phyloP scores from a whole-genome alignment of 2,113 vertebrate genomes.

The Mixornis gularis region DNA sequence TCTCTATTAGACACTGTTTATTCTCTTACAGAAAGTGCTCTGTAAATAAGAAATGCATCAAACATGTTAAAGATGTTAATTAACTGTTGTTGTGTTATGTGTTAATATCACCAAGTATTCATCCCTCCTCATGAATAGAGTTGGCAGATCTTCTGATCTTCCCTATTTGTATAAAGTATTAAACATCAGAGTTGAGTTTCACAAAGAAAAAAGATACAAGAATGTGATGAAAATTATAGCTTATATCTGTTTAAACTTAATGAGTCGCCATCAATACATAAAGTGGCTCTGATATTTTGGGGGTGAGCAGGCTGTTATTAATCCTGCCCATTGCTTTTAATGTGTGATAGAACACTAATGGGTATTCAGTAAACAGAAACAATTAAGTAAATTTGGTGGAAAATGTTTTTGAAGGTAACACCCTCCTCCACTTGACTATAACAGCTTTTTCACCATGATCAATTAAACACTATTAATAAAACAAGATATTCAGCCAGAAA shows the following conservation, averaged over 20 bases:
- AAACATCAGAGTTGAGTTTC: neutral
- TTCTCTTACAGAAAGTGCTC: neutral
- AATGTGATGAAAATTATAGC: slow-evolving; percentile 28
- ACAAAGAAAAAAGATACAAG: neutral
- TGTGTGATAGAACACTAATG: slow-evolving; percentile 25
- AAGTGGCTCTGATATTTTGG: slow-evolving; percentile 44
- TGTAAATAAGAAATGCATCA: neutral
- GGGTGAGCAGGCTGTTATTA: slow-evolving; percentile 47
- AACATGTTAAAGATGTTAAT: neutral
- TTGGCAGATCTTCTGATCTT: neutral
- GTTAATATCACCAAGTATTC: neutral
- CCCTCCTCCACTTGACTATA: slow-evolving; percentile 49
- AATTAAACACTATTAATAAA: slow-evolving; percentile 49
- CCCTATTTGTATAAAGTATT: neutral
- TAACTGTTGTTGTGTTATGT: neutral
- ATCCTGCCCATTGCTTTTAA: slow-evolving; percentile 57
- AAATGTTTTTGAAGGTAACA: slow-evolving; percentile 53
- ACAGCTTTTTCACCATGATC: slow-evolving; percentile 47
- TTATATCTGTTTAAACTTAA: slow-evolving; percentile 32
- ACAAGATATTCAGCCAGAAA: slow-evolving; percentile 22
- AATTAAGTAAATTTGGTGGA: slow-evolving; percentile 61
- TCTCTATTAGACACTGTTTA: neutral
- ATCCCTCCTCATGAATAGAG: neutral
- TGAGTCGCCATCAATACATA: slow-evolving; percentile 22
- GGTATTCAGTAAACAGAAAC: slow-evolving; percentile 52